Base-by-base conservation (phyloP, 1,140 invertebrate species). In the Cataglyphis hispanica region DNA sequence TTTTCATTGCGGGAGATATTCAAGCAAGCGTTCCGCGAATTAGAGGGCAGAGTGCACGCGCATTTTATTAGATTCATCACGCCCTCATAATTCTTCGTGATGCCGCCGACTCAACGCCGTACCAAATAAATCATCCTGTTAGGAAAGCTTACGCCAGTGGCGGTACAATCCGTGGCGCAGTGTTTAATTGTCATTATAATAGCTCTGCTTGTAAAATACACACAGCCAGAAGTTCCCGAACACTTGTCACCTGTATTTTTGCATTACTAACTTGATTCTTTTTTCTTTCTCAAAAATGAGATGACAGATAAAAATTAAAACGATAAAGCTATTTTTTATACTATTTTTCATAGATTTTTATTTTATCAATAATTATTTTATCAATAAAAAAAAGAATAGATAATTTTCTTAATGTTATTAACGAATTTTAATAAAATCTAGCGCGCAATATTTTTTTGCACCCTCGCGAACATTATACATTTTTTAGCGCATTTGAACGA, bases 101-200 rank as follows among this genome's bases (percentile, higher is more conserved):
- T 84, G 67, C 69, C 72, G 77, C 34, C 84, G 88, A 70, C 53
- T 90, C 89, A 76, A 86, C 86, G 66, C 64, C 46, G 58, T 85
- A 84, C 89, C 84, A 89, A 90, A 91, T 91, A 91, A 91, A 91
- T 91, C 89, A 91, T 77, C 58, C 90, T 80, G 89, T 91, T 89
- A 87, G 90, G 85, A 89, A 91, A 91, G 89, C 89, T 91, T 90
- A 87, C 80, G 87, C 84, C 76, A 63, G 89, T 72, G 89, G 70
- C 86, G 69, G 74, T 85, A 67, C 87, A 89, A 90, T 91, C 89
- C 86, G 89, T 58, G 87, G 46, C 37, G 66, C 63, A 60, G 84
- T 80, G 76, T 85, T 90, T 89, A 91, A 91, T 90, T 90, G 89
- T 88, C 90, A 90, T 91, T 87, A 91, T 91, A 90, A 90, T 87